A percentile compares a stretch with the other conserved stretches of the same genome.
Evolutionary conservation across 2,888 invertebrate genomes (phyloP).

Genomic region (Drosophila mayaguana): DNA sequence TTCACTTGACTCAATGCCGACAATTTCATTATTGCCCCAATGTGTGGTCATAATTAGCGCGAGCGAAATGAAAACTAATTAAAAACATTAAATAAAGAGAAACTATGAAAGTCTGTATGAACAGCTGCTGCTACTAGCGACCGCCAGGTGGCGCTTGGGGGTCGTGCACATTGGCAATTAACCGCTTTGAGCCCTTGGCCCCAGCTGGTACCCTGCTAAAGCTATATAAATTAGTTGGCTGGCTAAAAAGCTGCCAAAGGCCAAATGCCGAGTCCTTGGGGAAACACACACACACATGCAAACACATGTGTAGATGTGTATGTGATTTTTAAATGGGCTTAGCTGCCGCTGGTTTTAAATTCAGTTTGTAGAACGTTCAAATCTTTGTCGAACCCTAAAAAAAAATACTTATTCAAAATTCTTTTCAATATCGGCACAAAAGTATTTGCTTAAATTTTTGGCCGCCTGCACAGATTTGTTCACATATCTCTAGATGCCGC

Average conservation of each 20-base stretch:
- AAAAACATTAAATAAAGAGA: neutral
- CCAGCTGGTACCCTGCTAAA: conserved; percentile 44
- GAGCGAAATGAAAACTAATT: conserved; percentile 38
- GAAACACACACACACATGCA: conserved; percentile 13
- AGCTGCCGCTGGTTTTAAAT: conserved; percentile 30
- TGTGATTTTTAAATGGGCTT: conserved; percentile 22
- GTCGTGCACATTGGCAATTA: conserved; percentile 65
- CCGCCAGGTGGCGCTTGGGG: conserved; percentile 45
- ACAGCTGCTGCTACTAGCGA: conserved; percentile 13
- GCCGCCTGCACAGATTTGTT: conserved; percentile 6
- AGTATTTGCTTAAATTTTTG: conserved; percentile 22
- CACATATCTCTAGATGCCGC: conserved; percentile 51
- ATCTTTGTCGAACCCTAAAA: neutral
- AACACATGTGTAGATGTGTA: neutral
- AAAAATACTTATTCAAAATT: conserved; percentile 40
- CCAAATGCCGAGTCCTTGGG: conserved; percentile 32
- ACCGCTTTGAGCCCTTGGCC: conserved; percentile 34
- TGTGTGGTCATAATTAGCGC: conserved; percentile 57
- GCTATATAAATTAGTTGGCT: conserved; percentile 62
- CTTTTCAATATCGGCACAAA: conserved; percentile 16
- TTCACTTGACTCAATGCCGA: conserved; percentile 23
- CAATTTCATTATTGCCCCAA: conserved; percentile 37
- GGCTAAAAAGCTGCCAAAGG: conserved; percentile 42
- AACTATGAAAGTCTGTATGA: neutral
- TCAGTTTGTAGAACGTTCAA: conserved; percentile 12